Percentiles rank a stretch among this genome's conserved stretches.
Conservation (phyloP, 2,113 vertebrate species). For the Neodontobutis hainanensis region DNA sequence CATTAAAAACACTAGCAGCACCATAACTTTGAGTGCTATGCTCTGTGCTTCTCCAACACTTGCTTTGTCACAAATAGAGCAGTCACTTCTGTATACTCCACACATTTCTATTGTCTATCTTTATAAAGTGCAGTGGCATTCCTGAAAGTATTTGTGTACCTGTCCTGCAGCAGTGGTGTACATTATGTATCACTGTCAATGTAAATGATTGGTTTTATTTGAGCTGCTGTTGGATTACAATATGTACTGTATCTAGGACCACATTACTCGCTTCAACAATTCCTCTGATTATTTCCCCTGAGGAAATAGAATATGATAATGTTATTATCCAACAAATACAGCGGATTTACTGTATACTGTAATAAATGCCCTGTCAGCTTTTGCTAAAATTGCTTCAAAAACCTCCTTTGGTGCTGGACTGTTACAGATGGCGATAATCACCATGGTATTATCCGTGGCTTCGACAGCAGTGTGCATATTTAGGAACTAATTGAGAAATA, state of each 20-base stretch:
- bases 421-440: constrained; percentile 1
- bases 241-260: neutral
- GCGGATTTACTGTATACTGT: neutral
- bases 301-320: constrained; percentile 13
- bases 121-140: too few species aligned
- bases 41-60: too few species aligned
- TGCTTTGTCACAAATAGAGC: too few species aligned
- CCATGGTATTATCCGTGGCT: constrained; percentile 8
- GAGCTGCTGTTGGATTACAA: neutral
- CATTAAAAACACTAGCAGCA: too few species aligned
- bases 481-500: constrained; percentile 44
- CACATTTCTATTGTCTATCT: too few species aligned
- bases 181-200: neutral
- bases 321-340: constrained; percentile 3
- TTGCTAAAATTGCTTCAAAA: neutral
- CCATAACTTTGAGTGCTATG: too few species aligned
- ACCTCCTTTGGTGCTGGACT: neutral
- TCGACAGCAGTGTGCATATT: constrained; percentile 8
- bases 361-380: constrained; percentile 8
- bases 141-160: neutral
- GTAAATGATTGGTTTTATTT: constrained; percentile 1
- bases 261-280: neutral
- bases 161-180: neutral
- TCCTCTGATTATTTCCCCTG: neutral
- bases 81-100: too few species aligned